Base-by-base conservation (phyloP, 2,888 invertebrate species). In the Thereva unica region DNA sequence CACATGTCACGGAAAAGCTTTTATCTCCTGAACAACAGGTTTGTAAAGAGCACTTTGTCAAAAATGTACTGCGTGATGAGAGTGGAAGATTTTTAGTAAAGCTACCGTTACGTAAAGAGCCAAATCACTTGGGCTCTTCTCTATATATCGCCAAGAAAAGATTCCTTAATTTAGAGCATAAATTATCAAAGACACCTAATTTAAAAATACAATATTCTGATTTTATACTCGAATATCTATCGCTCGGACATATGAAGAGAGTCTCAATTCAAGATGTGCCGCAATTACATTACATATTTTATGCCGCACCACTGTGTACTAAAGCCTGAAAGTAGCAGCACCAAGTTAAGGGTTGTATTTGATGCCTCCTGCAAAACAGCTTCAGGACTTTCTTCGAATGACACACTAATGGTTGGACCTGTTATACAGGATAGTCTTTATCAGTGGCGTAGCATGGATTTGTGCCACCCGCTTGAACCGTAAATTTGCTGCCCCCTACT, bases 341-440 rank as follows among this genome's bases (percentile, higher is more conserved):
- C 66, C 6, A 67, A 69, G 64, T 12, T 69, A n/a, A 44, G 69
- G 5, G 66, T 70, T 3, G 70, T 66, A 23, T 66, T 61, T 49
- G 68, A 68, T 53, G 53, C 53, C 0, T 63, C 63, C 74, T 76
- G 3, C 74, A 73, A 54, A 71, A 75, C 61, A 75, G 72, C 52
- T 23, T 10, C 52, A 6, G 2, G 6, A 34, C 1, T 52, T 8
- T 52, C 52, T 5, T 12, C 34, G 5, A 52, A 52, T 37, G 52
- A 52, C 74, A 74, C 7, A 71, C 67, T 1, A 3, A 52, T 52
- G 52, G 52, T 52, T 6, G 52, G 52, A 3, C 23, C 52, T 7
- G 12, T 12, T n/a, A 49, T 75, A 4, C 75, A 76, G 64, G 42
- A 69, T 5, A 73, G 74, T 50, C 59, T 76, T n/a, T n/a, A n/a